Evolutionary conservation across 64 coral and sea anemone genomes (phyloP), one percentile per base, ranked within the genome.

Genomic region (Actinia tenebrosa): DNA sequence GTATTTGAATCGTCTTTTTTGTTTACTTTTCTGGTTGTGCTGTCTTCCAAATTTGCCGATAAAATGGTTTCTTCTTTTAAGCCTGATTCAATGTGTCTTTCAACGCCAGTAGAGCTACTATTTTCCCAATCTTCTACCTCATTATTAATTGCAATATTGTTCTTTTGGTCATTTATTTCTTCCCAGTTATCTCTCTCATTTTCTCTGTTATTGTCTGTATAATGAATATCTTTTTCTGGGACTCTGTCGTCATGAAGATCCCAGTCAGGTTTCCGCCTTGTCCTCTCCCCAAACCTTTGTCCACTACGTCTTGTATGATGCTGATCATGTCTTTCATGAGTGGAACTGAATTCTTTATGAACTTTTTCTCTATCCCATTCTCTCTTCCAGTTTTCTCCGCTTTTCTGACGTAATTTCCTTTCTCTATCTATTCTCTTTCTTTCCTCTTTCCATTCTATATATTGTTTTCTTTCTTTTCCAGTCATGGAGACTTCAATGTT

Each of bases 361-460:
- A 86, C 55, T 78, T 96, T 96, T 7, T 14, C 46, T 18, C 89
- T 89, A 84, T 97, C 94, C 94, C 94, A 97, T 22, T 92, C 91
- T 62, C 94, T 82, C 77, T 86, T 81, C 94, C 94, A 96, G 45
- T 53, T 87, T 17, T 90, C 94, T 23, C 89, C 52, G 77, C 77
- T 93, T 60, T 97, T 97, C 46, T 92, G 91, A 43, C 91, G 61
- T 81, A 77, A 78, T 56, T 90, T 90, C 14, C 94, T 89, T 27
- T 90, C 88, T 86, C 87, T 60, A 16, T 97, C 94, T 45, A 97
- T 88, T 61, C 45, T 93, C 13, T 25, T 71, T 68, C 94, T 97
- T 45, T 97, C 91, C 46, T 97, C 91, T 50, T 71, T 93, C 94
- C 94, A 97, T 46, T 91, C 66, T 20, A 79, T 46, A 60, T 97